Percentiles rank a stretch among this genome's conserved stretches.
These are phyloP conservation scores for Dendrocincla fuliginosa DNA, from an alignment of 2,797 vertebrate genomes.

Conservation along the genomic window DNA sequence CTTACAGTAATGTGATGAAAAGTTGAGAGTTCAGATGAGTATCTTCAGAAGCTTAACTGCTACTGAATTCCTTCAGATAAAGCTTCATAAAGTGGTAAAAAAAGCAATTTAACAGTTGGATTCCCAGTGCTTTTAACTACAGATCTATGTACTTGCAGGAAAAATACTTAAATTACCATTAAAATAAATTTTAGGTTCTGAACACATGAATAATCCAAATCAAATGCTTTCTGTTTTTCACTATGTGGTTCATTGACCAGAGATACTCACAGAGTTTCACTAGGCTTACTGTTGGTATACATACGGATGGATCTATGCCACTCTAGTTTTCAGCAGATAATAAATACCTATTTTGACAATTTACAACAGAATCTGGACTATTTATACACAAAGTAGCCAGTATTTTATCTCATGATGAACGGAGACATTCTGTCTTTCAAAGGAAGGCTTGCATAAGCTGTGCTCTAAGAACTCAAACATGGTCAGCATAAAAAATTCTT, in stretches of 20 bases:
- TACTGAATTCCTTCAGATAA: slow-evolving; percentile 11
- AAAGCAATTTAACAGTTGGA: neutral
- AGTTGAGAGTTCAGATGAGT: neutral
- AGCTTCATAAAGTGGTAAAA: neutral
- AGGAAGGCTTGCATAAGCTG: neutral
- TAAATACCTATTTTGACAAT: slow-evolving; percentile 35
- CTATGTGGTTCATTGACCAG: neutral
- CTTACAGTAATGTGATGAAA: neutral
- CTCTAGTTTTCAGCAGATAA: neutral
- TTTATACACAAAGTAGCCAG: neutral
- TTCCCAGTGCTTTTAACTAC: neutral
- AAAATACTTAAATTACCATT: neutral
- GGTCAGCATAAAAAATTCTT: neutral
- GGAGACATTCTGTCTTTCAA: neutral
- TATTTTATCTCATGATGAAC: neutral
- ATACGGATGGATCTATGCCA: neutral
- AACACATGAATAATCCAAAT: neutral
- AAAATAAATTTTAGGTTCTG: neutral
- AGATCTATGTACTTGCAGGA: neutral
- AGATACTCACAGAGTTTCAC: neutral
- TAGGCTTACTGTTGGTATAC: neutral
- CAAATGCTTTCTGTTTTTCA: neutral
- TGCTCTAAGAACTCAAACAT: neutral
- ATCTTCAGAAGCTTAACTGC: neutral
- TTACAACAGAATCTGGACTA: neutral